Evolutionary conservation across 2,797 vertebrate species (phyloP), one percentile per base, ranked within the genome.

Genomic region (Onychomys torridus): DNA sequence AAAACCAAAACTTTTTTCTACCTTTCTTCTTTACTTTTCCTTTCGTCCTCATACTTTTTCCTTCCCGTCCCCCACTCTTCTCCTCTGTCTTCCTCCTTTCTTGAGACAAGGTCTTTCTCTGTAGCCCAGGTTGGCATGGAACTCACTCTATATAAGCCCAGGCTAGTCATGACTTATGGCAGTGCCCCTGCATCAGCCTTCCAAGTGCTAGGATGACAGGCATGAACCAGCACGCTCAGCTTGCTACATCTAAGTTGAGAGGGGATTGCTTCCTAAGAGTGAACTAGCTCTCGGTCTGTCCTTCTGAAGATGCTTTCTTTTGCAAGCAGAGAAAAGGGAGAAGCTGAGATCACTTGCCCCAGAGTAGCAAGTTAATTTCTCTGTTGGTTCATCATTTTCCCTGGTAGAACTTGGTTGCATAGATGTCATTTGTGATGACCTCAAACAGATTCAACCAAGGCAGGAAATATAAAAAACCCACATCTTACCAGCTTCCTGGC

Each of bases 391-490:
- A 77, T 90, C 5, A n/a, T 57, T 88, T 77, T 97, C 88, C 78
- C 61, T 0, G 21, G 0, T 34, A 16, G 63, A 94, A 12, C 8
- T 63, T 69, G 12, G 27, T 55, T 71, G 87, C 57, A 37, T n/a
- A 59, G 69, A 84, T 55, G 76, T 82, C 87, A 93, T 81, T 96
- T 92, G 96, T 94, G 97, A 96, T 91, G 93, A 92, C 95, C 96
- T 97, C 95, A 97, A 97, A 96, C 89, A 93, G 86, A 95, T 95
- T 69, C 75, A 65, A 94, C 67, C 13, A 79, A 40, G 21, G 34
- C 23, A 76, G 40, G 49, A 55, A 55, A 37, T 52, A 87, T 37
- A 55, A 69, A 71, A 52, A 71, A 77, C 34, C 49, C 40, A 52
- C 8, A 29, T 57, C 71, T 46, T 71, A 88, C 12, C 43, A 73